Percentiles rank a stretch among this genome's conserved stretches.
These are phyloP conservation scores for rabbit (Oryctolagus cuniculus) DNA, from an alignment of 2,113 vertebrate genomes.

Conservation along the genomic window mOryCun1.1 NC_091441.1:21202501-21203000, in stretches of 20 bases:
- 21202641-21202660: accelerated
- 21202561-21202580: too few species aligned
- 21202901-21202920: neutral
- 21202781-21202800: accelerated
- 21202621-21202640: neutral
- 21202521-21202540: accelerated
- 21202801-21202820: too few species aligned
- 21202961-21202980: constrained; percentile 44
- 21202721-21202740: neutral
- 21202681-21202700: accelerated
- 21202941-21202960: neutral
- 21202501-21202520: neutral
- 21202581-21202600: too few species aligned
- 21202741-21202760: too few species aligned
- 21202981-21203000: constrained; percentile 7
- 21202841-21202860: neutral
- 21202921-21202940: neutral
- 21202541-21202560: too few species aligned
- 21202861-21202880: neutral
- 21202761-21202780: accelerated
- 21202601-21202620: neutral
- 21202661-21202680: accelerated
- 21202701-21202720: neutral
- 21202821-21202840: neutral
- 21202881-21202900: accelerated